Evolutionary conservation across 2,113 vertebrate species (phyloP), one percentile per base, ranked within the genome.

Genomic region (Neogobius melanostomus): DNA sequence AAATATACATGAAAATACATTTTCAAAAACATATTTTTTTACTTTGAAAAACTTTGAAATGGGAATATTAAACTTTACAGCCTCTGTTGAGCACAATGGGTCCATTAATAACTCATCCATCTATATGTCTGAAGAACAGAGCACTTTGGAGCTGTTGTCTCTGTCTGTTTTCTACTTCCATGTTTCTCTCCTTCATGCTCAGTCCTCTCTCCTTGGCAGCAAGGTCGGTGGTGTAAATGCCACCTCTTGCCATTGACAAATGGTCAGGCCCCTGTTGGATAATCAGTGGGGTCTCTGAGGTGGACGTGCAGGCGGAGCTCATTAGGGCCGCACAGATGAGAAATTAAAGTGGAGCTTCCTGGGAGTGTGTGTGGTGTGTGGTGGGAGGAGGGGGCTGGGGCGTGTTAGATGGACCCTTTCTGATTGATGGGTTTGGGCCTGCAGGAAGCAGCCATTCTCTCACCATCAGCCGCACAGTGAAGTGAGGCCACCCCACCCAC

Each of bases 271-370:
- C 77, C 85, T 59, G 77, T 86, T 79, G 83, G 84, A 82, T 90
- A 91, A 92, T 91, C 90, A 90, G 89, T 44, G 28, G 83, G 87
- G 87, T 90, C 86, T 90, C 89, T 64, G 77, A 90, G 87, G 90
- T 89, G 81, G 90, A 82, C 64, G 80, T 90, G 82, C 90, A 90
- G 90, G 90, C 85, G 83, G 86, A 78, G 85, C 89, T 91, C 90
- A 91, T 92, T 93, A 92, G 86, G 84, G 77, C 54, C 51, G 76
- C 83, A 74, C 79, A 88, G 83, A 92, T 86, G 82, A 88, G 87
- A 90, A 89, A 93, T 91, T 86, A 90, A 92, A 91, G 88, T 86
- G 84, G 81, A 83, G 80, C 82, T 80, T 86, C 80, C 78, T 49
- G 49, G 69, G 15, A 16, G 36, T 5, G 47, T 8, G 46, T 43